Percentiles rank a stretch among this genome's conserved stretches.
Conservation (phyloP, 2,797 vertebrate species). For the Chaetophractus vellerosus region DNA sequence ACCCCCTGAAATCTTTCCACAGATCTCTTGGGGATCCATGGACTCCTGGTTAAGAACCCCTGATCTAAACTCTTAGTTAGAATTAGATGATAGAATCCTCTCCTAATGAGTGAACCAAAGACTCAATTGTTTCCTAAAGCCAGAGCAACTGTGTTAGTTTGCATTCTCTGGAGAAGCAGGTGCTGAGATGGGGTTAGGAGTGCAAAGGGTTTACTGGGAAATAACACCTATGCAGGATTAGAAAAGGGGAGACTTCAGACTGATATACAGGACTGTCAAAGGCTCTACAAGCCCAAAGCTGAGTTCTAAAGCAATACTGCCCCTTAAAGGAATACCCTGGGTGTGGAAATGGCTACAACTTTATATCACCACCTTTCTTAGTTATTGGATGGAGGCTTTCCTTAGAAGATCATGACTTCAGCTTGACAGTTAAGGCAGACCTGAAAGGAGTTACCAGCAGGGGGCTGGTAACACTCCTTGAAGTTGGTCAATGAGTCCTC, state of each 20-base stretch:
- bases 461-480: neutral
- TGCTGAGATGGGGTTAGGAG: neutral
- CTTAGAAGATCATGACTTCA: neutral
- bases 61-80: neutral
- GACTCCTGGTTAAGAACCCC: too few relatives aligned
- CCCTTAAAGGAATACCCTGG: neutral
- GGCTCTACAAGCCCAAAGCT: neutral
- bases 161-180: neutral
- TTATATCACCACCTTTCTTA: neutral
- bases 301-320: neutral
- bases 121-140: neutral
- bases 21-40: too few relatives aligned
- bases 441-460: neutral
- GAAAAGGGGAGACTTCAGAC: neutral
- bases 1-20: too few relatives aligned
- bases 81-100: neutral
- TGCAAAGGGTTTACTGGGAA: neutral
- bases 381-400: neutral
- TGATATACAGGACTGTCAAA: neutral
- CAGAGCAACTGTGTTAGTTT: neutral
- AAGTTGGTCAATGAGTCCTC: neutral
- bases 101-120: neutral
- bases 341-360: neutral
- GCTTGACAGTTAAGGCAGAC: neutral
- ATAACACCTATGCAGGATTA: neutral